Base-by-base conservation (phyloP, 2,888 invertebrate species). In the Kryphioiulus occultus region DNA sequence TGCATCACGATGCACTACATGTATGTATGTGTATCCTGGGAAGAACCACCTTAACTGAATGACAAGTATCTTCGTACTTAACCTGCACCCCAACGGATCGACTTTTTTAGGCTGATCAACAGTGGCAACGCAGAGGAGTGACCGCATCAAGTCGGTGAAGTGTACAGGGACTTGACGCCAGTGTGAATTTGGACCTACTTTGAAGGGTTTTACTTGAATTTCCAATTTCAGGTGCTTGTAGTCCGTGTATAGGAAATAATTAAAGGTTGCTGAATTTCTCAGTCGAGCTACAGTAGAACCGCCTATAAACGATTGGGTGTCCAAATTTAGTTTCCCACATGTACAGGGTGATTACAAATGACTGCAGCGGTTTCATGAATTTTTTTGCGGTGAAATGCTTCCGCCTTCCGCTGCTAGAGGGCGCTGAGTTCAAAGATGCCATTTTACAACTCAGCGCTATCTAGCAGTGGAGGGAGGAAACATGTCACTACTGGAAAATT, bases 41-140 rank as follows among this genome's bases (percentile, higher is more conserved):
- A 59, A 22, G 59, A 19, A 59, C 19, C 59, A 59, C 59, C 59
- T 59, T 59, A 59, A 59, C 59, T 19, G 59, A 59, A 59, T 19
- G 59, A 59, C 59, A 59, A 59, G 59, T 59, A n/a, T 59, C 59
- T 15, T 59, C 3, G 47, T 59, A n/a, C 59, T 59, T 9, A 2
- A 12, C 59, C n/a, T 3, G n/a, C 59, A 2, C 59, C 59, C 7
- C n/a, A 3, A 2, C 59, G 59, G n/a, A 59, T 59, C 59, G 59
- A 59, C 59, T 59, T 59, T 59, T 59, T 59, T 59, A n/a, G 59
- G 59, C 9, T 59, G 59, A 59, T n/a, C 59, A 59, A 59, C n/a
- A n/a, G n/a, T n/a, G 3, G n/a, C n/a, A 22, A 4, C 0, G n/a
- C 22, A 7, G 4, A n/a, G n/a, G 2, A 1, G 59, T 59, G n/a